Evolutionary conservation across 2,113 vertebrate genomes (phyloP), one percentile per base, ranked within the genome.

Genomic region (Globicephala melas): DNA sequence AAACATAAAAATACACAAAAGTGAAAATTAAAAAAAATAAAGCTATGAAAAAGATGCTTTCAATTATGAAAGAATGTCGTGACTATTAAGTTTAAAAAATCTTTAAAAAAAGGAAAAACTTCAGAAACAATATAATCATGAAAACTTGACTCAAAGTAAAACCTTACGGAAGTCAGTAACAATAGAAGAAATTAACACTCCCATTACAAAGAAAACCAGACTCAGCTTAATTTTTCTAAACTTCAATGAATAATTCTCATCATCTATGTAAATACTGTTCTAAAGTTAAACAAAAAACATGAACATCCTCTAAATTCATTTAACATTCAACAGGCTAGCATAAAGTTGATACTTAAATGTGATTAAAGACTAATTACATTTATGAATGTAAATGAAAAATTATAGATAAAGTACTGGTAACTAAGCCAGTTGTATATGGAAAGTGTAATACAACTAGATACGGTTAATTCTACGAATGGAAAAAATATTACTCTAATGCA

Each of bases 181-280:
- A 18, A 44, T 31, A 65, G 23, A 81, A 80, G 7, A 90, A 73
- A 55, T 76, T 82, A n/a, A 90, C 25, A 62, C 76, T 67, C 41
- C 13, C 14, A 86, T 53, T 86, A 50, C 20, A 80, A 28, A 96
- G 33, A 71, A 80, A 38, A 67, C 14, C 44, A 71, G 26, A 67
- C 67, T 96, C 82, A 65, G 33, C 65, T 79, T 94, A 91, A 71
- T 55, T 85, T 21, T 84, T 87, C 73, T 80, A 73, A 96, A 80
- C 2, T 47, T 71, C 14, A 80, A 36, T 38, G 60, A 84, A 20
- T 94, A 94, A 65, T 67, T 81, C 8, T 94, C 26, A 58, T 10
- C 85, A 6, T 96, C 44, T 71, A 17, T 14, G 77, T 79, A 79
- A 96, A 85, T 44, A 58, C 55, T 85, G 25, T 58, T 65, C 44